Base-by-base conservation (phyloP, 2,888 invertebrate species). In the Trisateles emortualis region DNA sequence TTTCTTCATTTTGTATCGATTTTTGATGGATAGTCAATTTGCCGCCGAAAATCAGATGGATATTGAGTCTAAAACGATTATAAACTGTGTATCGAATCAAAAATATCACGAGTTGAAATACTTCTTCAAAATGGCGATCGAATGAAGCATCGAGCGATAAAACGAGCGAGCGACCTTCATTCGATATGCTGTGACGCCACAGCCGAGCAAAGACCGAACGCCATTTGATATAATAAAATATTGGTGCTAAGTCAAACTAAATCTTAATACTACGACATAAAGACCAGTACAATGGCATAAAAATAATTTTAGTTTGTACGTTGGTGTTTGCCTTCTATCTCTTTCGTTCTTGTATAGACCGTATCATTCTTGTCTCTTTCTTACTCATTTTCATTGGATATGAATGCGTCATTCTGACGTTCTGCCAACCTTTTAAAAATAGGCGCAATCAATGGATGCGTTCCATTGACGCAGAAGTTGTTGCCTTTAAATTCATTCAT, bases 1-100 rank as follows among this genome's bases (percentile, higher is more conserved):
- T 83, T 84, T 90, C 83, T 87, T 91, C 90, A 90, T 92, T 70
- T 66, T 82, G 61, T 71, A 71, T 81, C 74, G 76, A 78, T 80
- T 74, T 61, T 64, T 64, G 63, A 72, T 78, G 71, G 72, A 64
- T 67, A 71, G 58, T 76, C 73, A 81, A 78, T 82, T 87, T 82
- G 76, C 82, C 84, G 83, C 84, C 81, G 75, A 84, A 84, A 78
- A 67, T 65, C 66, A 71, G 71, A 74, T 73, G 62, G 66, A 68
- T 68, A 76, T 74, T 75, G 68, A 74, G 78, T 76, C 71, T 76
- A 75, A 78, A 78, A 74, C 84, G 84, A 86, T 80, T 83, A 78
- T 68, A 6, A 71, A 73, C 59, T 53, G 64, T 71, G 76, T 83
- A 90, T 88, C 87, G 88, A 89, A 85, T 88, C 79, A 77, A 84